These are phyloP conservation scores for Aythya baeri DNA, from an alignment of 2,113 vertebrate species.

Conservation along the genomic window DNA sequence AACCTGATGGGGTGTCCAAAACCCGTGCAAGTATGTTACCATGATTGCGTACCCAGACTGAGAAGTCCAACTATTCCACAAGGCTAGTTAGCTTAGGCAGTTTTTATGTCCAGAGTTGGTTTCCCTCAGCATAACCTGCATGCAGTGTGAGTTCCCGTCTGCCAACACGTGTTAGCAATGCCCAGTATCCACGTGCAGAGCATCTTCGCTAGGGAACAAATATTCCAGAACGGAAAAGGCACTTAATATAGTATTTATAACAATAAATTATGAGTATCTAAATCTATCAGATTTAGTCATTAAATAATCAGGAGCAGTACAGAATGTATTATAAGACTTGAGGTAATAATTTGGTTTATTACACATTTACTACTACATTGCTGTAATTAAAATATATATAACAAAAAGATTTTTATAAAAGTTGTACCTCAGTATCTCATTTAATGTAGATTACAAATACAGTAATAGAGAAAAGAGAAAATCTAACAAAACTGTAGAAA, in stretches of 20 bases:
- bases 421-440: not conserved
- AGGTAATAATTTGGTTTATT: not conserved
- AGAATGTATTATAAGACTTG: not conserved
- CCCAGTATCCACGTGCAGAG: not conserved
- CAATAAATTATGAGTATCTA: not conserved
- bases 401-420: not conserved
- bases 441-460: not conserved
- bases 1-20: not conserved
- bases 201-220: not conserved
- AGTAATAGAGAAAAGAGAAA: not conserved
- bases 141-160: not conserved
- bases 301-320: not conserved
- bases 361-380: not conserved
- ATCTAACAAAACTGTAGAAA: not conserved
- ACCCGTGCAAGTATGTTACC: not conserved
- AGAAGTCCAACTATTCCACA: not conserved
- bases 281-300: not conserved
- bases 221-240: not conserved
- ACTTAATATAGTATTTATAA: not conserved
- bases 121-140: not conserved
- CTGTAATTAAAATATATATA: not conserved
- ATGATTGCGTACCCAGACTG: rapidly evolving
- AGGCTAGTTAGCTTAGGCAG: not conserved
- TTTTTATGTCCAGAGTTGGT: not conserved
- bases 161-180: not conserved